Conservation (phyloP, 2,888 invertebrate genomes). For the Coleophora deauratella region DNA sequence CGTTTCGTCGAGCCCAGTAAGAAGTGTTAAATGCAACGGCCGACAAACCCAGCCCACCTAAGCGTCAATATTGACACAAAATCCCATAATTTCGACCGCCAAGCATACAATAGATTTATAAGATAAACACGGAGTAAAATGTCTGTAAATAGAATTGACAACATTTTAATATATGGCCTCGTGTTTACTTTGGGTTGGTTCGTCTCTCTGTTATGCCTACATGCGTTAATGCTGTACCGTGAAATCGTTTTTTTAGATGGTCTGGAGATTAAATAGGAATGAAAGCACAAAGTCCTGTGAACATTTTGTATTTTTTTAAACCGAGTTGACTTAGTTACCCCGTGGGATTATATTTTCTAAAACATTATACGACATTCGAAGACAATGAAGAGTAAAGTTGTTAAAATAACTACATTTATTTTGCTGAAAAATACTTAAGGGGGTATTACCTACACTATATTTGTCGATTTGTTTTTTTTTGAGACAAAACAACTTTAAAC, state of each 20-base stretch:
- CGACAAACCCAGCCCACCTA: conserved; percentile 58
- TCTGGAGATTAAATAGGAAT: conserved; percentile 68
- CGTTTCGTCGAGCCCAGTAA: conserved; percentile 41
- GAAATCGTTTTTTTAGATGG: conserved; percentile 67
- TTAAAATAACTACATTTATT: no score
- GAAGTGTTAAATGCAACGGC: conserved; percentile 68
- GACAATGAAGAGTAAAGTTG: no score
- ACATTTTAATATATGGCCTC: conserved; percentile 71
- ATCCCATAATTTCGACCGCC: conserved; percentile 71
- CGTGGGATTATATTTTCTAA: conserved; percentile 39
- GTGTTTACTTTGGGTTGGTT: conserved; percentile 62
- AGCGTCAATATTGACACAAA: conserved; percentile 68
- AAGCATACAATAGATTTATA: conserved; percentile 71
- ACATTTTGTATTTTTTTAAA: conserved; percentile 50
- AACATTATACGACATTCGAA: no score
- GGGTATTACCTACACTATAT: no score
- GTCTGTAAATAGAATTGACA: conserved; percentile 72
- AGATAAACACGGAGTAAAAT: conserved; percentile 72
- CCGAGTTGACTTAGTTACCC: conserved; percentile 53
- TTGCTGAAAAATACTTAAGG: no score
- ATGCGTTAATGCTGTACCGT: conserved; percentile 71
- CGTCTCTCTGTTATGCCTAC: conserved; percentile 68
- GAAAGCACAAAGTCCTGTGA: conserved; percentile 62
- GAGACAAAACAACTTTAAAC: no score
- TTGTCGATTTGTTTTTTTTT: no score